Conservation (phyloP, 2,797 vertebrate genomes). For the Numenius phaeopus region DNA sequence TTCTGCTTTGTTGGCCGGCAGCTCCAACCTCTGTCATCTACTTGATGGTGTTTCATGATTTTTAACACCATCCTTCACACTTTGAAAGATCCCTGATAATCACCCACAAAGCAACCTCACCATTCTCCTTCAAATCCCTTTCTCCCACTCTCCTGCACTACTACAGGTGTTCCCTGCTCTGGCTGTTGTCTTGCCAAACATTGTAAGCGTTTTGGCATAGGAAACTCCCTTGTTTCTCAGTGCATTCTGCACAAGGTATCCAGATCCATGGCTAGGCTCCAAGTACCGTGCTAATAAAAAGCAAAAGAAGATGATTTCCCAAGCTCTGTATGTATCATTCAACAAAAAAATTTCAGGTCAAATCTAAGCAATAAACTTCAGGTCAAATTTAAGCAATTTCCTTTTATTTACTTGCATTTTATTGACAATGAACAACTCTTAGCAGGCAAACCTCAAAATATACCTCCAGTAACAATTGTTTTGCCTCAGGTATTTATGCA, state of each 20-base stretch:
- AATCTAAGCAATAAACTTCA: neutral
- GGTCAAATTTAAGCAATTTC: constrained; percentile 30
- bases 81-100: neutral
- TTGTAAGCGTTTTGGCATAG: neutral
- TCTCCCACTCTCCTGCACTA: neutral
- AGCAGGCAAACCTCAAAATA: constrained; percentile 48
- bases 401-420: constrained; percentile 40
- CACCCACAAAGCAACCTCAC: neutral
- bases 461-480: constrained; percentile 48
- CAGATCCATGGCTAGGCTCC: neutral
- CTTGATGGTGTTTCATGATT: neutral
- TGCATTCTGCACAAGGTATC: neutral
- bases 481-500: constrained; percentile 51
- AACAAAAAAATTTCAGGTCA: neutral
- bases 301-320: neutral
- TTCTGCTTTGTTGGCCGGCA: neutral
- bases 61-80: neutral
- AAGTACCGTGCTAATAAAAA: neutral
- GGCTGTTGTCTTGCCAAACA: neutral
- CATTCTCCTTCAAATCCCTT: neutral
- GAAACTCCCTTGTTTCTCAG: neutral
- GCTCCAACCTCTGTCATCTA: neutral
- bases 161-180: neutral
- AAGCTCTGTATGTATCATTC: neutral
- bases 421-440: constrained; percentile 13